phyloP scores from a whole-genome alignment of 2,888 invertebrate genomes.

The Drosophila longiperda region DNA sequence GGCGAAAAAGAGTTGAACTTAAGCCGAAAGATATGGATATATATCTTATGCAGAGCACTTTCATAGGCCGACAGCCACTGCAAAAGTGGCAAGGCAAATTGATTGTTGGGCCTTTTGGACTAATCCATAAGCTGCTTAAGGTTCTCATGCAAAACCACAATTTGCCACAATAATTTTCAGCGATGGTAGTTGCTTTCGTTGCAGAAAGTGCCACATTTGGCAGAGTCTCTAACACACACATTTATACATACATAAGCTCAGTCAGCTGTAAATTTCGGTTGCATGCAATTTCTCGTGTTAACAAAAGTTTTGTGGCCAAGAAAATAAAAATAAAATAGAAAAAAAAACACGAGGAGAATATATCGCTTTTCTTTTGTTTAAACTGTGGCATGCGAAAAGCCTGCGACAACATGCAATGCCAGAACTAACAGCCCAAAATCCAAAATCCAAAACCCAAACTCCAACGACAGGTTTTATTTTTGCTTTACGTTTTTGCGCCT shows the following conservation, averaged over 20 bases:
- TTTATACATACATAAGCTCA: background rate
- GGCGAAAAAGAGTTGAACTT: conserved; percentile 13
- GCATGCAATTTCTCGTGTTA: conserved; percentile 76
- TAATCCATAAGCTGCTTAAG: conserved; percentile 73
- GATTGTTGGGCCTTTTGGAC: conserved; percentile 12
- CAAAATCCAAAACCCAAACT: background rate
- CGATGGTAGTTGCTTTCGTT: conserved; percentile 19
- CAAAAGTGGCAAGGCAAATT: conserved; percentile 21
- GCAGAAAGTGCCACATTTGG: conserved; percentile 60
- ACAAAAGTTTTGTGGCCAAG: conserved; percentile 71
- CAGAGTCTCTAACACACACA: conserved; percentile 7
- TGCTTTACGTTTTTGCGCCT: conserved; percentile 1
- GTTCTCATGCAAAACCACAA: conserved; percentile 60
- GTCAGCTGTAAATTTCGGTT: conserved; percentile 39
- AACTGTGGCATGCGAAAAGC: conserved; percentile 47
- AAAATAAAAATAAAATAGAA: conserved; percentile 36
- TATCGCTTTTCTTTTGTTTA: conserved; percentile 72
- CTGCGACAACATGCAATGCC: conserved; percentile 69
- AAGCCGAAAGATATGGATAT: background rate
- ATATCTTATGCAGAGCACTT: conserved; percentile 1
- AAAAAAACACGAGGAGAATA: background rate
- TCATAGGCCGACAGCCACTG: background rate
- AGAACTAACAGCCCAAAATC: conserved; percentile 3
- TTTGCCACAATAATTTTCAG: conserved; percentile 76
- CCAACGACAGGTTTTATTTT: conserved; percentile 1